A percentile compares a stretch with the other conserved stretches of the same genome.
These are phyloP conservation scores for Archegozetes longisetosus DNA, from an alignment of 1,140 invertebrate species.

Conservation along the genomic window DNA sequence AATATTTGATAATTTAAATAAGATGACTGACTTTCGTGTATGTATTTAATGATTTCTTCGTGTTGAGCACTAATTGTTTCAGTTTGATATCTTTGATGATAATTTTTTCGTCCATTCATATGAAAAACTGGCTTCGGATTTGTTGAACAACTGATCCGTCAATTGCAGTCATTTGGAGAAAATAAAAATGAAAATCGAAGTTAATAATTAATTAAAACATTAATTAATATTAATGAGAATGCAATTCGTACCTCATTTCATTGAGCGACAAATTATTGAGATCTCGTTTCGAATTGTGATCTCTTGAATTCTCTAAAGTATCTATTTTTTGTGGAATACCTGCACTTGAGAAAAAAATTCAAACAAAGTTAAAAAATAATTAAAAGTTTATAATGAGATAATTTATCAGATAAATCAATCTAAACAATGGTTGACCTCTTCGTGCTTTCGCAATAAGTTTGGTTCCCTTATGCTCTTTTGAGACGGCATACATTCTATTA, in stretches of 20 bases:
- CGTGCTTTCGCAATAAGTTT: constrained; percentile 68
- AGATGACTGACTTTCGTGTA: constrained; percentile 41
- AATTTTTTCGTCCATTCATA: constrained; percentile 44
- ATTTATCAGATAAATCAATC: too few species aligned
- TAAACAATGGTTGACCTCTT: constrained; percentile 40
- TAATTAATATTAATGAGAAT: too few species aligned
- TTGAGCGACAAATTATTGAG: constrained; percentile 2
- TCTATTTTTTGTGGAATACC: constrained; percentile 33
- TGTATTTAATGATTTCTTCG: constrained; percentile 53
- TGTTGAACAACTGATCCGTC: not conserved
- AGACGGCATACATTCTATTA: constrained; percentile 68
- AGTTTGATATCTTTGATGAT: constrained; percentile 41
- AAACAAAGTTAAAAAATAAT: constrained; percentile 19
- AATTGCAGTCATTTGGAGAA: not conserved
- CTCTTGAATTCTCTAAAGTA: constrained; percentile 43
- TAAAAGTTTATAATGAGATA: too few species aligned
- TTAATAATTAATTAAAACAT: not conserved
- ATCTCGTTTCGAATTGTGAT: constrained; percentile 38
- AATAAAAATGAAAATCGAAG: not conserved
- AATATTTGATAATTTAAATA: too few species aligned
- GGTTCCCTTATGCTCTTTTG: constrained; percentile 49
- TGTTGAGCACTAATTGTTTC: constrained; percentile 50
- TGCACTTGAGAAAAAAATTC: constrained; percentile 37
- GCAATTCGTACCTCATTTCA: constrained; percentile 16
- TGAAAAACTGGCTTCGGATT: constrained; percentile 47